These are phyloP conservation scores for Diarsia brunnea DNA, from an alignment of 2,888 invertebrate species.

Conservation along the genomic window DNA sequence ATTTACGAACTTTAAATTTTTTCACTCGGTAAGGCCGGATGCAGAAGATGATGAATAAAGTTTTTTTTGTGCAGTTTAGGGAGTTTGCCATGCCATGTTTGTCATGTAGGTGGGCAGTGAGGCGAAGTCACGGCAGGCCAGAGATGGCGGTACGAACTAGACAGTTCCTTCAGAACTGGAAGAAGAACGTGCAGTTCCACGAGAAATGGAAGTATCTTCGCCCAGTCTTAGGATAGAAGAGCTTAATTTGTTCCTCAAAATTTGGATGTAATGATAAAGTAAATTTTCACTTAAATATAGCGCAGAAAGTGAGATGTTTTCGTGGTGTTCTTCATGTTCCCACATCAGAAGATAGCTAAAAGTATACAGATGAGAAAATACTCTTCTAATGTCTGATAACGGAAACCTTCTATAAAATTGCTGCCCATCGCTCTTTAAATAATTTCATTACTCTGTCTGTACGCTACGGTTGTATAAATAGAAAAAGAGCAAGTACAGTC, in stretches of 20 bases:
- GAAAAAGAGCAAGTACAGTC: not conserved
- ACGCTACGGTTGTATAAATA: not conserved
- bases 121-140: not conserved
- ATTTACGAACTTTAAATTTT: too few species aligned
- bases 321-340: not conserved
- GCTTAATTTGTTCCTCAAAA: too few species aligned
- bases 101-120: too few species aligned
- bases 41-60: not conserved
- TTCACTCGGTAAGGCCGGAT: not conserved
- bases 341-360: not conserved
- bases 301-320: too few species aligned
- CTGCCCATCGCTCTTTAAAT: not conserved
- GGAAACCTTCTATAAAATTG: constrained; percentile 1
- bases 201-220: too few species aligned
- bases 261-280: not conserved
- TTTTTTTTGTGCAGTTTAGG: not conserved
- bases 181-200: too few species aligned
- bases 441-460: not conserved
- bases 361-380: not conserved
- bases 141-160: too few species aligned
- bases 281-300: not conserved
- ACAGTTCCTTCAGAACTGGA: too few species aligned
- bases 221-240: too few species aligned
- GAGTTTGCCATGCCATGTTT: too few species aligned
- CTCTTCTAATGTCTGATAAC: not conserved